Evolutionary conservation across 2,888 invertebrate species (phyloP), one percentile per base, ranked within the genome.

Genomic region (Strigamia crassipes): DNA sequence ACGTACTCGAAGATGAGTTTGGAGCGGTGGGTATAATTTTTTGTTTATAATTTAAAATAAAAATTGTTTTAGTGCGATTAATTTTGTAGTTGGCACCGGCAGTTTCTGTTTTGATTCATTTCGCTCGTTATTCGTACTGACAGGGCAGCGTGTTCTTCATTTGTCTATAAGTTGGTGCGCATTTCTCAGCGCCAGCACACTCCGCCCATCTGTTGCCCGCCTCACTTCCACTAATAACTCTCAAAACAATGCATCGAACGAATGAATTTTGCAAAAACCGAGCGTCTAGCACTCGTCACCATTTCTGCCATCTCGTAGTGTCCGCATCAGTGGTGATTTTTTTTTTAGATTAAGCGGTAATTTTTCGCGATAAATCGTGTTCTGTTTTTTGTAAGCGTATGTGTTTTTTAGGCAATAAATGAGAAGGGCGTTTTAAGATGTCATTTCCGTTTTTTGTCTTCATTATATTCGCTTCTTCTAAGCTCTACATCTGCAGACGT

Each of bases 61-160:
- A 27, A 27, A 38, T 66, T 66, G 61, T 66, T 66, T 66, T 21
- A 21, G 61, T 12, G 46, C 23, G 61, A 66, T 66, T 66, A 66
- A 66, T 66, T 66, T 66, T 12, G 6, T 21, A 18, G 61, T 21
- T 66, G 61, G 61, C 61, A 66, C 1, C 61, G 61, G 13, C 61
- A 66, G 61, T 66, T 23, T 18, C 18, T 23, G 61, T 66, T 66
- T 66, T 66, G 61, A 66, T 66, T 66, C 61, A 66, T 66, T 21
- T 66, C 23, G 61, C 61, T 66, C 61, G 61, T 66, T 66, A 66
- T 66, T 66, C 23, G 61, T 66, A 66, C 21, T 66, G 61, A 66
- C 61, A 66, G 61, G 61, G 61, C 61, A 66, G 8, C 61, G 23
- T 66, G 61, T 66, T 66, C 61, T 66, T 66, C 61, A 66, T 66